Conservation (phyloP, 2,888 invertebrate species). For the Pristionchus exspectatus region DNA sequence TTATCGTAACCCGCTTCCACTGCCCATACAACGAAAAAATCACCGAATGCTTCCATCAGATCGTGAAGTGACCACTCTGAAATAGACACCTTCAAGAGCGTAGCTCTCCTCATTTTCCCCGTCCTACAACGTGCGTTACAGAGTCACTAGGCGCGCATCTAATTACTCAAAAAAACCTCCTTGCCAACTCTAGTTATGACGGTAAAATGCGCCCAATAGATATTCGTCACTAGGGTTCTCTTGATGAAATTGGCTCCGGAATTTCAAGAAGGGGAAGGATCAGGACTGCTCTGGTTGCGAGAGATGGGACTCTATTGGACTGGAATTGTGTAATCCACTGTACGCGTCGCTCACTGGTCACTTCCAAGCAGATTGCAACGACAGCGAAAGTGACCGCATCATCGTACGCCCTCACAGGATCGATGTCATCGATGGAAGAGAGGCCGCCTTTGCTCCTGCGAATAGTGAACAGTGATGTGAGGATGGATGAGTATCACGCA, state of each 20-base stretch:
- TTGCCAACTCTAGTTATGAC: no score
- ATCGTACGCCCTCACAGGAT: background rate
- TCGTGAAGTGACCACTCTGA: conserved; percentile 5
- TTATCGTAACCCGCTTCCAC: conserved; percentile 57
- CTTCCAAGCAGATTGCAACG: conserved; percentile 6
- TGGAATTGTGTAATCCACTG: no score
- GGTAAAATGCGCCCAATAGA: no score
- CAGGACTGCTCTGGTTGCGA: no score
- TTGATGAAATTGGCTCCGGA: no score
- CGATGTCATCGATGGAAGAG: conserved; percentile 18
- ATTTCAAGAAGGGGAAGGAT: background rate
- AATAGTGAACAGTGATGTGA: background rate
- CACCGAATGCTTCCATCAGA: conserved; percentile 11
- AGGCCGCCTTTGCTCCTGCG: conserved; percentile 1
- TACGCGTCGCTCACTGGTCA: background rate
- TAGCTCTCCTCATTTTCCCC: no score
- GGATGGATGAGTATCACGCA: background rate
- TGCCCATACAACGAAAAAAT: conserved; percentile 39
- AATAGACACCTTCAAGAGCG: no score
- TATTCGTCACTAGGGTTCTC: no score
- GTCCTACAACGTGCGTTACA: no score
- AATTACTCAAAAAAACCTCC: no score
- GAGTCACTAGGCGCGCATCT: no score
- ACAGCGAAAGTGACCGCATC: background rate
- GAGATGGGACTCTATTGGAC: no score